Conservation (phyloP, 1,140 invertebrate genomes). For the Diorhabda elongata region DNA sequence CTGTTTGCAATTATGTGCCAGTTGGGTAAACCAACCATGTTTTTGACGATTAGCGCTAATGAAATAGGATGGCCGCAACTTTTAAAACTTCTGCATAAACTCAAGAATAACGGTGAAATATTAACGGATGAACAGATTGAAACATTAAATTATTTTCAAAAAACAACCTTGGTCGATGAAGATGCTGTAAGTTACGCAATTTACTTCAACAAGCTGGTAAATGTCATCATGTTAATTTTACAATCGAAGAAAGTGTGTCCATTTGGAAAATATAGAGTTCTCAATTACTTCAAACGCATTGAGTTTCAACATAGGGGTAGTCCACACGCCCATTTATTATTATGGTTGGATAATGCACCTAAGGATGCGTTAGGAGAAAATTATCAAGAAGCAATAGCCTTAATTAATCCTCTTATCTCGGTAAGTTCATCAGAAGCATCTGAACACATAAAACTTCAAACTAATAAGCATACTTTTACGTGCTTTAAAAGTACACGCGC, state of each 20-base stretch:
- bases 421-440: slow-evolving; percentile 32
- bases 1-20: slow-evolving; percentile 48
- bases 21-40: slow-evolving; percentile 41
- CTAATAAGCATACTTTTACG: slow-evolving; percentile 34
- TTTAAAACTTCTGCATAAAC: slow-evolving; percentile 44
- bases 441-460: slow-evolving; percentile 34
- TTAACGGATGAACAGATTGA: slow-evolving; percentile 28
- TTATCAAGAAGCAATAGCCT: slow-evolving; percentile 10
- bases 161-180: slow-evolving; percentile 43
- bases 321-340: too few relatives aligned
- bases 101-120: slow-evolving; percentile 35
- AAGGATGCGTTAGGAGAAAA: slow-evolving; percentile 10
- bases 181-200: too few relatives aligned
- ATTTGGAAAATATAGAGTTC: slow-evolving; percentile 35
- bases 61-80: slow-evolving; percentile 46
- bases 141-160: slow-evolving; percentile 34
- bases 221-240: slow-evolving; percentile 30
- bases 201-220: too few relatives aligned
- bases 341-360: too few relatives aligned
- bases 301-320: slow-evolving; percentile 50
- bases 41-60: slow-evolving; percentile 44
- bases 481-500: slow-evolving; percentile 32
- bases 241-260: slow-evolving; percentile 18
- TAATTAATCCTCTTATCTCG: slow-evolving; percentile 27
- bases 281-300: slow-evolving; percentile 45